Base-by-base conservation (phyloP, 1,140 invertebrate species). In the Lepidurus arcticus region DNA sequence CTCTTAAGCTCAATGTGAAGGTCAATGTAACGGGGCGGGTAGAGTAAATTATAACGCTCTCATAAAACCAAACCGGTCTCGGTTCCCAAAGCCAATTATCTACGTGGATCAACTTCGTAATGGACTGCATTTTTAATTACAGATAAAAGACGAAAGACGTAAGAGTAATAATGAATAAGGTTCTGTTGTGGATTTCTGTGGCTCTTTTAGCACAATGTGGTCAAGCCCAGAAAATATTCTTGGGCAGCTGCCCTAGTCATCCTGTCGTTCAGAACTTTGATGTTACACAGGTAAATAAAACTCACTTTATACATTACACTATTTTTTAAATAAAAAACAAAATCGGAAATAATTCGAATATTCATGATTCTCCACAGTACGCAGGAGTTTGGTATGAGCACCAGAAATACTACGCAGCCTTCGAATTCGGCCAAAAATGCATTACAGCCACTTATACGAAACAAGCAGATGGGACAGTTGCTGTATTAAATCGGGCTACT, bases 1-100 rank as follows among this genome's bases (percentile, higher is more conserved):
- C 34, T 34, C 34, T 26, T 26, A 99, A 99, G 84, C 99, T 97
- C 43, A 93, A 79, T 73, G 44, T 45, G 42, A 77, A 76, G n/a
- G n/a, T 16, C 16, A 34, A 24, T 24, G 44, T 34, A 34, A 34
- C 34, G 34, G 34, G 34, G 34, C 34, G 34, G 34, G 34, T 34
- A 34, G 34, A 34, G 34, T 34, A 34, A 34, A 34, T 34, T 34
- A 3, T 4, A 34, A 34, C 34, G 34, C 34, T 2, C 34, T 34
- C 3, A 34, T 34, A 34, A 34, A 34, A 34, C 34, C 34, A 34
- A 34, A 34, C 34, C 34, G 34, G 3, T 34, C 34, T 34, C 34
- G 3, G 34, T 34, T 34, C 3, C 34, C 34, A 4, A 34, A 34
- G 34, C 34, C 34, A 16, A 47, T 2, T 47, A 11, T 47, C 45